Conservation (phyloP, 2,888 invertebrate genomes). For the Labia minor region DNA sequence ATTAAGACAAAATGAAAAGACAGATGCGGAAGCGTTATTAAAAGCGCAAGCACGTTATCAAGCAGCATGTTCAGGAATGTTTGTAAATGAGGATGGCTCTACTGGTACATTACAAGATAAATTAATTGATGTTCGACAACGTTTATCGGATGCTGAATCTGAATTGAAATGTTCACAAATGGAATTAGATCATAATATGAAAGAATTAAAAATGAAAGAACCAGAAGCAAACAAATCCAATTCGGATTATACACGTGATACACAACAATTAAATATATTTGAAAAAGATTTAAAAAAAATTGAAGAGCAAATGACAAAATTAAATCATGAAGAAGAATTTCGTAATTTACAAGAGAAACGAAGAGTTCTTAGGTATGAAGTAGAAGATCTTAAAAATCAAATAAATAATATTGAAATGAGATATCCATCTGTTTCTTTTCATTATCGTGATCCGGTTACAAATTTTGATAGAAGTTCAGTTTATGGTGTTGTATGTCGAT, state of each 20-base stretch:
- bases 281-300: constrained; percentile 46
- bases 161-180: constrained; percentile 66
- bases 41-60: constrained; percentile 70
- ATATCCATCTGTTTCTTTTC: constrained; percentile 49
- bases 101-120: constrained; percentile 81
- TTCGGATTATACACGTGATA: constrained; percentile 55
- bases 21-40: constrained; percentile 54
- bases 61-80: constrained; percentile 71
- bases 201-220: constrained; percentile 52
- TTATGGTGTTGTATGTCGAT: constrained; percentile 66
- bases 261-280: constrained; percentile 45
- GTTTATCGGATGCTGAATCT: constrained; percentile 63
- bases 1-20: constrained; percentile 54
- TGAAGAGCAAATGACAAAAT: constrained; percentile 42
- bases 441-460: constrained; percentile 65
- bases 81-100: constrained; percentile 62
- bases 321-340: constrained; percentile 34
- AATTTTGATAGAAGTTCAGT: constrained; percentile 58
- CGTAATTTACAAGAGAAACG: constrained; percentile 26
- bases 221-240: constrained; percentile 55
- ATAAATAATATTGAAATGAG: constrained; percentile 17
- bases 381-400: neutral
- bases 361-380: neutral
- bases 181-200: constrained; percentile 54
- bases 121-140: constrained; percentile 53